Evolutionary conservation across 1,140 invertebrate genomes (phyloP), one percentile per base, ranked within the genome.

Genomic region (Musca domestica): DNA sequence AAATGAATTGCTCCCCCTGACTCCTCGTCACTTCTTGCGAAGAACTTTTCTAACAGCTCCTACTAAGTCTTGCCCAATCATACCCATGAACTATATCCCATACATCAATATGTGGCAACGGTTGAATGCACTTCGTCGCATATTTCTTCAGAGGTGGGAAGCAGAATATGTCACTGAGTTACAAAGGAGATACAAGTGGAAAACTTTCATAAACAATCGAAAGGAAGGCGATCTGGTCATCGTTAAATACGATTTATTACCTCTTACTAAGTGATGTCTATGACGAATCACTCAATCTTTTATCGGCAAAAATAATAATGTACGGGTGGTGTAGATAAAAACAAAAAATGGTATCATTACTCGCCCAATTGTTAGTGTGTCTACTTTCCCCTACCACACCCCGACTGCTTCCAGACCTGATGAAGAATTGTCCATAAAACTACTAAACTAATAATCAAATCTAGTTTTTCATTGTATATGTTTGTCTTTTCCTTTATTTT

Each of bases 251-350:
- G 74, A 80, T 5, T 69, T 70, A 9, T n/a, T 74, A 19, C 76
- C 80, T 25, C 75, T 75, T 12, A 65, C 73, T 7, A 74, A 78
- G 65, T 83, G 83, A 82, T 20, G 47, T 2, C 17, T 83, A 19
- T 81, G 74, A 25, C 61, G 77, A 2, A 72, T 83, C 15, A 54
- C 2, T 19, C 20, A 67, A 15, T 27, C 41, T 5, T 5, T 34
- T 52, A 12, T 2, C 5, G 66, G 49, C 5, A 20, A 15, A 5
- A 51, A 67, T 41, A 12, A 19, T 4, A 67, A 54, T 3, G 66
- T 67, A 20, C 51, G 66, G 2, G 66, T 67, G 2, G 66, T 30
- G 3, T 27, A 67, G 2, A n/a, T 67, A 9, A 23, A 52, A 20
- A 67, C 66, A 0, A 6, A n/a, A 15, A 67, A 67, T 19, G 66